A percentile compares a stretch with the other conserved stretches of the same genome.
phyloP scores from a whole-genome alignment of 92 coral and sea anemone species.

The Ricordea florida region DNA sequence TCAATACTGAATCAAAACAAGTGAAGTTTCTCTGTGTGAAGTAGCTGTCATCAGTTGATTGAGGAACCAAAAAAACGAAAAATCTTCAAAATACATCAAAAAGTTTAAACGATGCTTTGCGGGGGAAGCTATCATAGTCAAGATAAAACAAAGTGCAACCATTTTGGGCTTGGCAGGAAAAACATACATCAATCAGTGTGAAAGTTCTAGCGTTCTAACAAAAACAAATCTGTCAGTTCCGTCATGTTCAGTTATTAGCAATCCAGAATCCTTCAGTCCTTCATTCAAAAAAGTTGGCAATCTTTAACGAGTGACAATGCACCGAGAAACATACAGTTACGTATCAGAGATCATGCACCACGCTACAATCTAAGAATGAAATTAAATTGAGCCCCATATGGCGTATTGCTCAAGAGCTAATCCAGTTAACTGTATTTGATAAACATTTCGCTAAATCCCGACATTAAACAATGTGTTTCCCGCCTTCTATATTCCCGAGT shows the following conservation, averaged over 20 bases:
- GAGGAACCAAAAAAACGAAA: conserved; percentile 3
- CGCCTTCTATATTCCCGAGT: conserved; percentile 68
- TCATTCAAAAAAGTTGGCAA: neutral
- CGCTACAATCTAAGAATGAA: neutral
- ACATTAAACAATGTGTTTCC: conserved; percentile 61
- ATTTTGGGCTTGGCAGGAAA: conserved; percentile 29
- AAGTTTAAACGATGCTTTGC: too few relatives aligned
- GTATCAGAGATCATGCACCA: conserved; percentile 1
- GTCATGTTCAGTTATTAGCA: conserved; percentile 76
- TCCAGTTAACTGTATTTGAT: conserved; percentile 56
- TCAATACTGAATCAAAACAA: conserved; percentile 21
- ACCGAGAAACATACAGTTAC: neutral
- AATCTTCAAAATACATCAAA: conserved; percentile 36
- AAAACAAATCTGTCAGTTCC: conserved; percentile 65
- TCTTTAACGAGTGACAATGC: neutral
- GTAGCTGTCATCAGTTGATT: conserved; percentile 40
- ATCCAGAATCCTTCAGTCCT: conserved; percentile 55
- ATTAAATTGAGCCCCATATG: conserved; percentile 27
- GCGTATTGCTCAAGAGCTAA: conserved; percentile 53
- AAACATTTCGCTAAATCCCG: conserved; percentile 41
- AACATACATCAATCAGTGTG: conserved; percentile 38
- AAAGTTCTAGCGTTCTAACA: conserved; percentile 46
- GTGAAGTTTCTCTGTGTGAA: conserved; percentile 16
- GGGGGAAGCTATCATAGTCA: conserved; percentile 20
- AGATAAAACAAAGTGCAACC: conserved; percentile 23